Evolutionary conservation across 1,140 invertebrate genomes (phyloP).

Genomic region (Drosophila funebris): DNA sequence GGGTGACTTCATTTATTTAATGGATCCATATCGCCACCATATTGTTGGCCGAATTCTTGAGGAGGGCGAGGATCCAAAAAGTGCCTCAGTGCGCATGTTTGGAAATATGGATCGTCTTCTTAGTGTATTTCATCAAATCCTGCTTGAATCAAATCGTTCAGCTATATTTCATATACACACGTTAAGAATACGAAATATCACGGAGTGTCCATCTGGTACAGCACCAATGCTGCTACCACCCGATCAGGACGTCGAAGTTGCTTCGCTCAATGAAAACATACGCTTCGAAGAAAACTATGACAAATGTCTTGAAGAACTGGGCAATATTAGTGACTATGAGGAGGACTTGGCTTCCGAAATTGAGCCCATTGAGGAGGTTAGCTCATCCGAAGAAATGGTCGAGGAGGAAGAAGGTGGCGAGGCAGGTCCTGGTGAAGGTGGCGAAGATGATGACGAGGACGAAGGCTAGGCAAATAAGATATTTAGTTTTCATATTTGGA

Average conservation of each 20-base stretch:
- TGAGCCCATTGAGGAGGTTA: conserved; percentile 66
- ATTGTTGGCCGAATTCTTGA: conserved; percentile 63
- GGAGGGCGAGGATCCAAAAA: conserved; percentile 64
- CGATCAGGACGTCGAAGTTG: conserved; percentile 62
- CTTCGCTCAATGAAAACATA: conserved; percentile 71
- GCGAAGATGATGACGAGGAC: conserved; percentile 55
- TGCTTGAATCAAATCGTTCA: conserved; percentile 73
- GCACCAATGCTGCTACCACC: conserved; percentile 55
- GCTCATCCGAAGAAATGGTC: conserved; percentile 73
- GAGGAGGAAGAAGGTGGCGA: conserved; percentile 71
- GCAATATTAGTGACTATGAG: conserved; percentile 72
- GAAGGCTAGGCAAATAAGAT: conserved; percentile 18
- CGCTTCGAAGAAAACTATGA: conserved; percentile 75
- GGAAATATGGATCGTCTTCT: conserved; percentile 64
- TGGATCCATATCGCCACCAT: conserved; percentile 78
- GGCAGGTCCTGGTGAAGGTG: conserved; percentile 38
- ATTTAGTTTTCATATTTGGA: not conserved
- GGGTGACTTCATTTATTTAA: conserved; percentile 70
- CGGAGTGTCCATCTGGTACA: conserved; percentile 60
- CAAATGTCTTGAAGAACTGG: conserved; percentile 69
- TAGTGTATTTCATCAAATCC: conserved; percentile 70
- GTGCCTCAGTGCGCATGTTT: conserved; percentile 71
- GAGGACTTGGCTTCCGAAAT: conserved; percentile 72
- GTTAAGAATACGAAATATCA: conserved; percentile 58
- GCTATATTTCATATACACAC: conserved; percentile 70